Evolutionary conservation across 35 echinoderm and acorn worm genomes (phyloP).

Genomic region (Diadema setosum): DNA sequence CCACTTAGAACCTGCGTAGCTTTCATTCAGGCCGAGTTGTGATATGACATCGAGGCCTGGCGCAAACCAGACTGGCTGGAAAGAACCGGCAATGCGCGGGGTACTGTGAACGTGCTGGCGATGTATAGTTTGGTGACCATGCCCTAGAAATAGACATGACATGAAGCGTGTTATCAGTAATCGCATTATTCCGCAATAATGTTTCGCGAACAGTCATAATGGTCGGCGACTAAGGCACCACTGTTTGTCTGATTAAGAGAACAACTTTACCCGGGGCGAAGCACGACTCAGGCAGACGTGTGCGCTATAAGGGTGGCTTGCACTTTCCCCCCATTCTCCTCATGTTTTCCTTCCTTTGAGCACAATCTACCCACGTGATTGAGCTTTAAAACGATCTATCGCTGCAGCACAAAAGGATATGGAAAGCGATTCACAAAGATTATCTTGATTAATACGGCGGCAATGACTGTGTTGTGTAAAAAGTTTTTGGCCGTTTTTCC

Average conservation of each 20-base stretch:
- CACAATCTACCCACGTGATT: neutral
- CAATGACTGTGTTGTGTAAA: too few species aligned
- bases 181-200: neutral
- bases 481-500: too few species aligned
- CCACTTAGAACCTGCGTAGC: too few species aligned
- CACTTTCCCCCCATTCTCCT: neutral
- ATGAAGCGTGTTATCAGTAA: neutral
- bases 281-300: neutral
- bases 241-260: neutral
- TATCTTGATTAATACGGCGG: too few species aligned
- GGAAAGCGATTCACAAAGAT: too few species aligned
- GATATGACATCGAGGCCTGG: too few species aligned
- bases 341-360: neutral
- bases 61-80: too few species aligned
- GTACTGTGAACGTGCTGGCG: too few species aligned
- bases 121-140: neutral
- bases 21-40: too few species aligned
- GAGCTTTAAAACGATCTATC: too few species aligned
- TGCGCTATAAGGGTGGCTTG: neutral
- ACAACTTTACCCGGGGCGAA: neutral
- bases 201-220: neutral
- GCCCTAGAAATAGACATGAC: neutral
- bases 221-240: neutral
- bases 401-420: too few species aligned
- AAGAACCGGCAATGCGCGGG: too few species aligned